phyloP scores from a whole-genome alignment of 2,888 invertebrate genomes.

The Strigamia transsilvanica region DNA sequence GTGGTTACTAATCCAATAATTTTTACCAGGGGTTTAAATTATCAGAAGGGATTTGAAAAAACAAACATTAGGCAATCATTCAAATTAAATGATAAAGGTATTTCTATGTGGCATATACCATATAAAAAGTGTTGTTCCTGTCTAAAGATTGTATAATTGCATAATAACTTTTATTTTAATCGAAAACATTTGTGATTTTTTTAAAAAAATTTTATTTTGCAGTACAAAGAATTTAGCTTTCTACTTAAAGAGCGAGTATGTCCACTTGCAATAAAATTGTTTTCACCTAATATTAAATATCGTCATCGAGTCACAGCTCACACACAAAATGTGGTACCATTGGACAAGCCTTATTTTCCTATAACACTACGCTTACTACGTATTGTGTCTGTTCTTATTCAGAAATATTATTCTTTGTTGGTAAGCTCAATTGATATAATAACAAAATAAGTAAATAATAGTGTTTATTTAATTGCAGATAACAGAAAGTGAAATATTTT shows the following conservation, averaged over 20 bases:
- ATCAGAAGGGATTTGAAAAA: too few species aligned
- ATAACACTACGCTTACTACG: slow-evolving; percentile 93
- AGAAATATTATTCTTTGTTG: slow-evolving; percentile 88
- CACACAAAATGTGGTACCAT: slow-evolving; percentile 71
- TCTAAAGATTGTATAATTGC: too few species aligned
- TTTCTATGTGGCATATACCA: too few species aligned
- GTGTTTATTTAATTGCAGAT: slow-evolving; percentile 68
- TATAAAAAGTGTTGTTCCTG: too few species aligned
- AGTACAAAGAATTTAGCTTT: slow-evolving; percentile 94
- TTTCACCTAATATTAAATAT: slow-evolving; percentile 98
- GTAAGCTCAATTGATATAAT: slow-evolving; percentile 62
- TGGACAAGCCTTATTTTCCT: slow-evolving; percentile 94
- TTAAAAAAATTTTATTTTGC: slow-evolving; percentile 57
- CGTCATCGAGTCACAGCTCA: slow-evolving; percentile 66
- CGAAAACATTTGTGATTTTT: too few species aligned
- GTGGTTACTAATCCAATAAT: too few species aligned
- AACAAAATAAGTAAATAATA: slow-evolving; percentile 61
- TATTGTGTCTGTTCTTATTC: slow-evolving; percentile 90
- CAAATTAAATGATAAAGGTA: too few species aligned
- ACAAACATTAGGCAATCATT: too few species aligned
- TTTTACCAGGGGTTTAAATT: too few species aligned
- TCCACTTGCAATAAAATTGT: slow-evolving; percentile 96
- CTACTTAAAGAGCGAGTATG: slow-evolving; percentile 96
- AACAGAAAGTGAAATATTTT: slow-evolving; percentile 98
- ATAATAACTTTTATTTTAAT: too few species aligned